Evolutionary conservation across 2,797 vertebrate species (phyloP).

Genomic region (Antennarius maculatus): DNA sequence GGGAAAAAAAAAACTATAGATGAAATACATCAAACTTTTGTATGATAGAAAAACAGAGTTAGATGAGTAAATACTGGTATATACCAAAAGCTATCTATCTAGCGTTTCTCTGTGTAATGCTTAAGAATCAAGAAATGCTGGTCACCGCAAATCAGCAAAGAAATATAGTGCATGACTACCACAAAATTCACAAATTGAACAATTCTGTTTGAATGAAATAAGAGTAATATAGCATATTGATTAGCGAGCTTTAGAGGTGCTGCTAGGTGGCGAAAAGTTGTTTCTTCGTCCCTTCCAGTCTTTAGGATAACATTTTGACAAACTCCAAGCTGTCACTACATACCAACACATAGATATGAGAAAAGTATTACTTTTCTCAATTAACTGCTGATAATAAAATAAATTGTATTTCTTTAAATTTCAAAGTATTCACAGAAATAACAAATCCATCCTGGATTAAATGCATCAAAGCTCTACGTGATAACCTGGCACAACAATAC

Average conservation of each 20-base stretch:
- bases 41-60: no score
- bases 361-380: constrained; percentile 1
- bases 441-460: neutral
- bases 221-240: neutral
- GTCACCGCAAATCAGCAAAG: neutral
- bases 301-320: neutral
- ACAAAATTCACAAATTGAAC: neutral
- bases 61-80: no score
- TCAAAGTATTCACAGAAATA: no score
- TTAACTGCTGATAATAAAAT: neutral
- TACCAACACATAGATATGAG: neutral
- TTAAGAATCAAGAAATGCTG: neutral
- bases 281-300: neutral
- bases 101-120: neutral
- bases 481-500: neutral
- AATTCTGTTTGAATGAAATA: neutral
- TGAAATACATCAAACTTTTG: no score
- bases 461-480: constrained; percentile 1
- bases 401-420: neutral
- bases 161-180: neutral
- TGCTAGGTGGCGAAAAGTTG: neutral
- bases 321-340: neutral
- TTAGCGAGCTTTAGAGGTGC: neutral
- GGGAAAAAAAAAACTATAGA: no score
- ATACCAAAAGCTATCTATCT: neutral